Evolutionary conservation across 2,888 invertebrate genomes (phyloP).

Genomic region (Drosophila bunnanda): DNA sequence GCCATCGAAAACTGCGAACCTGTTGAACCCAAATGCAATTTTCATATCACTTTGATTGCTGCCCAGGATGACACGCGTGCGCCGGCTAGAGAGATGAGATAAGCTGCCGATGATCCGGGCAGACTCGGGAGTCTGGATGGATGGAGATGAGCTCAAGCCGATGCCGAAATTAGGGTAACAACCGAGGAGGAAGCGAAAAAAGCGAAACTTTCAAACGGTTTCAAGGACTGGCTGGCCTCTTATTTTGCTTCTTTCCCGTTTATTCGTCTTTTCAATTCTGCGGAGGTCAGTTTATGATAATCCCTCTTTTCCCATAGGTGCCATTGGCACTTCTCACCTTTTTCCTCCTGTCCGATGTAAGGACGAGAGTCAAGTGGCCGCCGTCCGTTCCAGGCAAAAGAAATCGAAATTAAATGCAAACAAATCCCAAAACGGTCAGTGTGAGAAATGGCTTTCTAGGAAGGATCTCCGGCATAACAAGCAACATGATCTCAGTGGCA

Average conservation of each 20-base stretch:
- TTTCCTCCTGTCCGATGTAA: conserved; percentile 46
- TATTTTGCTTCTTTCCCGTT: conserved; percentile 2
- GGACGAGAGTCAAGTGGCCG: conserved; percentile 74
- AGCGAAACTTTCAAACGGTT: conserved; percentile 81
- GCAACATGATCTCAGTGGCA: conserved; percentile 21
- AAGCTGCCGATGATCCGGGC: conserved; percentile 68
- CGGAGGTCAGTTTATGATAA: conserved; percentile 73
- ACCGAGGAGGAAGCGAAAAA: conserved; percentile 50
- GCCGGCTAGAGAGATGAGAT: conserved; percentile 65
- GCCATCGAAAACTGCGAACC: conserved; percentile 68
- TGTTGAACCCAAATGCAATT: conserved; percentile 82
- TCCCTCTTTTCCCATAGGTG: conserved; percentile 80
- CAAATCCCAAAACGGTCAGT: conserved; percentile 69
- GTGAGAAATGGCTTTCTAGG: conserved; percentile 77
- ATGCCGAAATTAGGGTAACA: conserved; percentile 77
- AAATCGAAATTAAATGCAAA: conserved; percentile 80
- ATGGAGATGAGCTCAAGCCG: conserved; percentile 51
- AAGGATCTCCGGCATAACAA: conserved; percentile 49
- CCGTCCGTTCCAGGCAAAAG: conserved; percentile 56
- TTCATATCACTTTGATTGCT: conserved; percentile 83
- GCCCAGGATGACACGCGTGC: conserved; percentile 79
- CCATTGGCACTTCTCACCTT: conserved; percentile 68
- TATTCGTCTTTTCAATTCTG: conserved; percentile 29
- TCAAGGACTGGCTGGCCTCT: conserved; percentile 66
- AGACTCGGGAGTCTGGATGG: conserved; percentile 42